phyloP scores from a whole-genome alignment of 2,888 invertebrate genomes.

The Acleris literana region DNA sequence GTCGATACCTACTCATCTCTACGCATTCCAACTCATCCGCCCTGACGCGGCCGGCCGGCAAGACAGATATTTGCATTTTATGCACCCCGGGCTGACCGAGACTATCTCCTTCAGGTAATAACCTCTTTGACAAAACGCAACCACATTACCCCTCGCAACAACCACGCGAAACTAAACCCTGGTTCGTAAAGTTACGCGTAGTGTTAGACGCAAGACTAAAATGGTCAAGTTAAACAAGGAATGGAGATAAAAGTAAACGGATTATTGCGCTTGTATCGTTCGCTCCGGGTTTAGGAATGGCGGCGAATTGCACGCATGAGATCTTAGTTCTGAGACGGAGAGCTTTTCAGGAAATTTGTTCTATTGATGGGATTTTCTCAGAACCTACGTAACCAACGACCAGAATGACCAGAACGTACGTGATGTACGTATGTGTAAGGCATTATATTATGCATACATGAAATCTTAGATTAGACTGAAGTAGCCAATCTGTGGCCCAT shows the following conservation, averaged over 20 bases:
- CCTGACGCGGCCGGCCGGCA: conserved; percentile 33
- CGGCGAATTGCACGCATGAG: conserved; percentile 40
- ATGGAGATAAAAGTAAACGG: conserved; percentile 80
- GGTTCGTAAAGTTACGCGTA: conserved; percentile 38
- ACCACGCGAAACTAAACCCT: conserved; percentile 41
- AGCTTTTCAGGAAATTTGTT: background rate
- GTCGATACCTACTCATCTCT: conserved; percentile 40
- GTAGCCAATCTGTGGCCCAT: too few relatives aligned
- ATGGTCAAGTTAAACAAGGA: conserved; percentile 62
- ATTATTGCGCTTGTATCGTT: conserved; percentile 76
- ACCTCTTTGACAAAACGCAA: conserved; percentile 73
- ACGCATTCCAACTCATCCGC: conserved; percentile 32
- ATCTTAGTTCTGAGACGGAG: background rate
- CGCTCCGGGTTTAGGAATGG: conserved; percentile 51
- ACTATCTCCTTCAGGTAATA: conserved; percentile 80
- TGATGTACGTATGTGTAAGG: too few relatives aligned
- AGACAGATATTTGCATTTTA: conserved; percentile 79
- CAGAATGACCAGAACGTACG: too few relatives aligned
- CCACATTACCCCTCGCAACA: conserved; percentile 34
- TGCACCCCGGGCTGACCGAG: conserved; percentile 62
- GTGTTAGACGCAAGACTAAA: conserved; percentile 35
- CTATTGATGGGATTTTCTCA: background rate
- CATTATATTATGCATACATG: too few relatives aligned
- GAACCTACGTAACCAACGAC: background rate
- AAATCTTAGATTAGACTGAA: too few relatives aligned